A percentile compares a stretch with the other conserved stretches of the same genome.
Conservation (phyloP, 1,140 invertebrate genomes). For the Metopolophium dirhodum region DNA sequence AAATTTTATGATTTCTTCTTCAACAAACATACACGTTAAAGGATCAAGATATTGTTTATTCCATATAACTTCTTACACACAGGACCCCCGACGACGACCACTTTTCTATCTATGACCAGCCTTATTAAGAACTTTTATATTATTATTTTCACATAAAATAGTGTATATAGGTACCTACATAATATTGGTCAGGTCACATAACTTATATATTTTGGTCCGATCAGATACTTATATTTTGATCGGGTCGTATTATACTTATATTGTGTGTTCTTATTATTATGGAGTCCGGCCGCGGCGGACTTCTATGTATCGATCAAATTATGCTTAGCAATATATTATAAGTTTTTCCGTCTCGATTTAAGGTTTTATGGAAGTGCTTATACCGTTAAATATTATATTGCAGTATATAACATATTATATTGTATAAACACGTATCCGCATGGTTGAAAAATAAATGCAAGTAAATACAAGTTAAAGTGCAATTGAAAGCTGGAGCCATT, state of each 20-base stretch:
- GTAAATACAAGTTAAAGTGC: slow-evolving; percentile 7
- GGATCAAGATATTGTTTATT: too few species aligned
- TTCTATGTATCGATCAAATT: neutral
- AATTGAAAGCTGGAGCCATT: neutral
- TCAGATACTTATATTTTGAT: too few species aligned
- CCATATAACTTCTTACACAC: too few species aligned
- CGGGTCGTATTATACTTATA: neutral
- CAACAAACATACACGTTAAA: too few species aligned
- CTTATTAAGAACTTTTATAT: too few species aligned
- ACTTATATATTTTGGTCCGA: too few species aligned
- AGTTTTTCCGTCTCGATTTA: neutral
- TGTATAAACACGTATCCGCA: neutral
- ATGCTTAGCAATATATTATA: neutral
- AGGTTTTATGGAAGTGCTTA: neutral
- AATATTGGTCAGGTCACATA: too few species aligned
- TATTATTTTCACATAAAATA: too few species aligned
- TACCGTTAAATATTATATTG: neutral
- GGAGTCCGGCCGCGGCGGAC: neutral
- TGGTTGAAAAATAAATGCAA: neutral
- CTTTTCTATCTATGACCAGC: too few species aligned
- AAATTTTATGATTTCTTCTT: too few species aligned
- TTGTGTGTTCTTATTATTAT: neutral
- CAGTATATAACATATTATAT: neutral
- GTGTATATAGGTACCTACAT: too few species aligned
- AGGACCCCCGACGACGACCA: too few species aligned